Evolutionary conservation across 2,113 vertebrate genomes (phyloP).

Genomic region (Lasiurus borealis): DNA sequence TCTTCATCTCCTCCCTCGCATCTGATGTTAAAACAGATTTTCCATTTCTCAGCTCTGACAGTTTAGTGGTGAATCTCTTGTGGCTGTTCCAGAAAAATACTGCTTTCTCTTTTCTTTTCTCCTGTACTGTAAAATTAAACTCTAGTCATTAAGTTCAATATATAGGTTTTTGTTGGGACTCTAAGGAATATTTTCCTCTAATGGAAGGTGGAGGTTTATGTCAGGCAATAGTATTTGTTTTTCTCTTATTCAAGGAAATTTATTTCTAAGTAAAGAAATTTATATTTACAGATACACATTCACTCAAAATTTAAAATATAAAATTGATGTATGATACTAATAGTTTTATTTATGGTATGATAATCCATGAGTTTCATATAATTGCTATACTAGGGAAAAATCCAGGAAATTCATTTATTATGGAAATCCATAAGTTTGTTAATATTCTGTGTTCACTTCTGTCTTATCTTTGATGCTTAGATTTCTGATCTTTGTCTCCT

Average conservation of each 20-base stretch:
- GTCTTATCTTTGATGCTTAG: constrained; percentile 14
- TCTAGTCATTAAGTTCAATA: not conserved
- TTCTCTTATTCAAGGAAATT: constrained; percentile 20
- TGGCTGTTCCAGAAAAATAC: constrained; percentile 28
- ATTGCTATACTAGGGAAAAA: constrained; percentile 40
- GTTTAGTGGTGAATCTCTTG: constrained; percentile 51
- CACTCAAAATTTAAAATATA: constrained; percentile 19
- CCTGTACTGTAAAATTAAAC: constrained; percentile 57
- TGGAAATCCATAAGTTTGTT: constrained; percentile 43
- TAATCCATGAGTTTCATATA: not conserved
- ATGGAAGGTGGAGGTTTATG: not conserved
- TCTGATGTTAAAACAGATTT: constrained; percentile 65
- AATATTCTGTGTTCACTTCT: not conserved
- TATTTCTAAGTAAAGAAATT: constrained; percentile 5
- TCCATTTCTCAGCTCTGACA: constrained; percentile 55
- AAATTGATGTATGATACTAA: not conserved
- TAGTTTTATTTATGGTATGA: not conserved
- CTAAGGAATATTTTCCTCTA: not conserved
- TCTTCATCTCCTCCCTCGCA: not conserved
- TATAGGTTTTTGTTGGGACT: not conserved
- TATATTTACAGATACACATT: not conserved
- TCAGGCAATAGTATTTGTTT: not conserved
- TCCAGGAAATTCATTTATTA: constrained; percentile 8
- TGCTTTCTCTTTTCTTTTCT: constrained; percentile 48
- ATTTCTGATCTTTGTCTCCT: constrained; percentile 28